Percentiles rank a stretch among this genome's conserved stretches.
Conservation (phyloP, 1,140 invertebrate genomes). For the Pectinophora gossypiella region DNA sequence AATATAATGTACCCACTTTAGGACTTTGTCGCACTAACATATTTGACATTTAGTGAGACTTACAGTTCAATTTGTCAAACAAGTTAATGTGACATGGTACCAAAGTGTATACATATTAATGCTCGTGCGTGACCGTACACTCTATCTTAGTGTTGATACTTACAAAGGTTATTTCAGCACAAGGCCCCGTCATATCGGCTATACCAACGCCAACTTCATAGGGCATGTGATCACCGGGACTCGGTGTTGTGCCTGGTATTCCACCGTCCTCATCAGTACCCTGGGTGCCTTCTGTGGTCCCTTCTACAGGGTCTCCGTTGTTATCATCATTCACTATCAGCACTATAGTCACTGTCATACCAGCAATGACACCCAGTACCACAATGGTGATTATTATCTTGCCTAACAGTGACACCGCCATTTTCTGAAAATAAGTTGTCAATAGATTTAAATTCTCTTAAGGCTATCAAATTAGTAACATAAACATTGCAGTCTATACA, state of each 20-base stretch:
- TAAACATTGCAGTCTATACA: too few species aligned
- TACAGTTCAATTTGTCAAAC: too few species aligned
- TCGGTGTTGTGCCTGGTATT: too few species aligned
- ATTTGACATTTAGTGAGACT: too few species aligned
- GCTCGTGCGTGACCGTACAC: too few species aligned
- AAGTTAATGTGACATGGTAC: too few species aligned
- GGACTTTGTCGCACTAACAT: too few species aligned
- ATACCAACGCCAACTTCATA: constrained; percentile 84
- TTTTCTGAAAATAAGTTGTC: constrained; percentile 20
- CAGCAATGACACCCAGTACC: constrained; percentile 33
- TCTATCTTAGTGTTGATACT: constrained; percentile 68
- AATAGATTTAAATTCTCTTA: too few species aligned
- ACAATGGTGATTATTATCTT: constrained; percentile 34
- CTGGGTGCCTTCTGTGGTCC: not conserved
- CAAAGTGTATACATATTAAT: too few species aligned
- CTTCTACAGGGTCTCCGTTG: not conserved
- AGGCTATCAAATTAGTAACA: too few species aligned
- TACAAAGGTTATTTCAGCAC: constrained; percentile 94
- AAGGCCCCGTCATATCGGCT: constrained; percentile 91
- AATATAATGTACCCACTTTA: too few species aligned
- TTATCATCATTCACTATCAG: constrained; percentile 25
- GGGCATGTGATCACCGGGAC: not conserved
- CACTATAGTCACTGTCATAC: constrained; percentile 37
- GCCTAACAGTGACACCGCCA: constrained; percentile 36
- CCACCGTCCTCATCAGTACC: not conserved